A percentile compares a stretch with the other conserved stretches of the same genome.
phyloP scores from a whole-genome alignment of 1,140 invertebrate genomes.

The Caligus rogercresseyi region DNA sequence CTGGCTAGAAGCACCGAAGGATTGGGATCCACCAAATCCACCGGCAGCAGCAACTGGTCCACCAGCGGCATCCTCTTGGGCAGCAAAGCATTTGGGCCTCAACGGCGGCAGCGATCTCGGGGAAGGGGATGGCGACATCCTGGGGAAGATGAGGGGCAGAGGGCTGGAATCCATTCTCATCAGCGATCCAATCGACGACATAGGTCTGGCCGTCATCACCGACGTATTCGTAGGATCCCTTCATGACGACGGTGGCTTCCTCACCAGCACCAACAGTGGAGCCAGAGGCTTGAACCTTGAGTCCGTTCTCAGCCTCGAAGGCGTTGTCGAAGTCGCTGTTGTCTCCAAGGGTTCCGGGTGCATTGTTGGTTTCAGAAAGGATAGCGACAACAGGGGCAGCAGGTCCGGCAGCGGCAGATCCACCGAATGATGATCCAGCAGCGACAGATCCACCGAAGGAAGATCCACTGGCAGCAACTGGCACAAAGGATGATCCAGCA shows the following conservation, averaged over 20 bases:
- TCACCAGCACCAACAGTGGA: background rate
- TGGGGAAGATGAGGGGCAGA: slow-evolving; percentile 32
- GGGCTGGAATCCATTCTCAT: slow-evolving; percentile 45
- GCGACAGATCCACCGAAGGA: background rate
- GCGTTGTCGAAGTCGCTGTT: background rate
- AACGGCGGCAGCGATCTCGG: slow-evolving; percentile 19
- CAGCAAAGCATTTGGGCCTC: slow-evolving; percentile 16
- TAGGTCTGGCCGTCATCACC: slow-evolving; percentile 20
- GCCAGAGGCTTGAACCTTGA: background rate
- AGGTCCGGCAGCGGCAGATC: background rate
- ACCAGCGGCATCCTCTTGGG: slow-evolving; percentile 3
- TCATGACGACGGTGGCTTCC: background rate
- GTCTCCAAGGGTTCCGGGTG: background rate
- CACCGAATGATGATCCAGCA: background rate
- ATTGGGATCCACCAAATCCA: background rate
- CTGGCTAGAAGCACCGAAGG: background rate
- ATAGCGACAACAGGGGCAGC: background rate
- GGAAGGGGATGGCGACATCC: background rate
- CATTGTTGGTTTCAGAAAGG: background rate
- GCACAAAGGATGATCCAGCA: no score
- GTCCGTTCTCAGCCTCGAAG: slow-evolving; percentile 11
- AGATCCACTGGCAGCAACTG: no score
- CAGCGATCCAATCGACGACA: slow-evolving; percentile 34
- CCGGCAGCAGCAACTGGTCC: background rate
- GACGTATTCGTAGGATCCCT: slow-evolving; percentile 21